Percentiles rank a stretch among this genome's conserved stretches.
These are phyloP conservation scores for Drosophila pandora DNA, from an alignment of 1,140 invertebrate species.

Conservation along the genomic window DNA sequence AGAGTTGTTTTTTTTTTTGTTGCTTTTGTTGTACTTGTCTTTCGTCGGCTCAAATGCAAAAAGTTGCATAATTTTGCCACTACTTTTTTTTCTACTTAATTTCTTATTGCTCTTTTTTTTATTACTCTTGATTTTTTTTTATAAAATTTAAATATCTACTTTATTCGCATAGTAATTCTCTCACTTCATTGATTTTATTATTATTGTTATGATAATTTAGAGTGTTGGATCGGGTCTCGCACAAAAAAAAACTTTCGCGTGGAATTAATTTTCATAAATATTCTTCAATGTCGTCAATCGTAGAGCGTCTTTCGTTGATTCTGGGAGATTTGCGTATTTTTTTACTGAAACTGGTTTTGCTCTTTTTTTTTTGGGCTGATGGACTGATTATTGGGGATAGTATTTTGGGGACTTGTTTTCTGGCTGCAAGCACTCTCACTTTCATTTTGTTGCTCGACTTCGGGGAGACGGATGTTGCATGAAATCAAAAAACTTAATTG, in stretches of 20 bases:
- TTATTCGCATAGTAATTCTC: background rate
- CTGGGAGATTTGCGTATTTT: constrained; percentile 31
- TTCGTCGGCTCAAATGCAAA: constrained; percentile 28
- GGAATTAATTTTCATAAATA: constrained; percentile 38
- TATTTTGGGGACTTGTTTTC: constrained; percentile 30
- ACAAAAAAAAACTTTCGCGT: constrained; percentile 32
- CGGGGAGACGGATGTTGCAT: constrained; percentile 50
- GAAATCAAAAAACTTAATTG: constrained; percentile 38
- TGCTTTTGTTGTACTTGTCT: constrained; percentile 2
- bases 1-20: constrained; percentile 9
- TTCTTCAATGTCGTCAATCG: constrained; percentile 35
- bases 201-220: constrained; percentile 21
- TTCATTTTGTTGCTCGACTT: constrained; percentile 44
- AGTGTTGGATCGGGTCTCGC: background rate
- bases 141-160: background rate
- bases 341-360: constrained; percentile 24
- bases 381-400: constrained; percentile 25
- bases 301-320: constrained; percentile 9
- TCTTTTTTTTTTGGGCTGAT: background rate
- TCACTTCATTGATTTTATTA: constrained; percentile 12
- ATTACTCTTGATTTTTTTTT: background rate
- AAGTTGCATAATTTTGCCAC: constrained; percentile 44
- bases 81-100: constrained; percentile 1
- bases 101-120: background rate
- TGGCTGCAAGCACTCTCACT: constrained; percentile 61